Conservation (phyloP, 92 coral and sea anemone species). For the Siderastrea siderea region DNA sequence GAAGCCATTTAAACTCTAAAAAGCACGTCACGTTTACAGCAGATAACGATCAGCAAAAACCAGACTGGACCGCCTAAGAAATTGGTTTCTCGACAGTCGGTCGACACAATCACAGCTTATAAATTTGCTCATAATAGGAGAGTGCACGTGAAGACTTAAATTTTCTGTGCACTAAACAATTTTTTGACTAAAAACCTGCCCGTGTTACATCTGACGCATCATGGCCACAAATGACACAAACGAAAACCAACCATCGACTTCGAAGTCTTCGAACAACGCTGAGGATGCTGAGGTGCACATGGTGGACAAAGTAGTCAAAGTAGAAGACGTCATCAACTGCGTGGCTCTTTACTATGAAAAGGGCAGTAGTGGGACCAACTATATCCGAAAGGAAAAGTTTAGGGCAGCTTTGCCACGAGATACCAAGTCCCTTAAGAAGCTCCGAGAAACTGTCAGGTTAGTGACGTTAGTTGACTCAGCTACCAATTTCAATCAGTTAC, state of each 20-base stretch:
- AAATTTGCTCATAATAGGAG: no score
- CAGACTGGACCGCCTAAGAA: no score
- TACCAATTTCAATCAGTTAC: no score
- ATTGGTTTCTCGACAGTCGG: no score
- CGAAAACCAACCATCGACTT: no score
- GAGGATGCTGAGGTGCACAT: background rate
- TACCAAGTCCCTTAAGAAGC: no score
- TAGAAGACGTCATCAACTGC: constrained; percentile 2
- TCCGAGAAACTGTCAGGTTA: no score
- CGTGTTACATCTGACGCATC: no score
- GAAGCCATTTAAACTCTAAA: background rate
- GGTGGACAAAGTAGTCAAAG: background rate
- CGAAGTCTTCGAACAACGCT: background rate
- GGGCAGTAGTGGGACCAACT: constrained; percentile 20
- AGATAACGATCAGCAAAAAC: constrained; percentile 1
- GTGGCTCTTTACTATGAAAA: constrained; percentile 24
- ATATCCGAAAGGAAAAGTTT: background rate
- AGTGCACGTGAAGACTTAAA: no score
- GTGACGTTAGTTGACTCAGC: no score
- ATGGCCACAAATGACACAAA: background rate
- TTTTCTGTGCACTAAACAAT: no score
- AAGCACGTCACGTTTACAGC: background rate
- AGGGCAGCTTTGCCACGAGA: background rate
- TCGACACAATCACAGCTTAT: no score
- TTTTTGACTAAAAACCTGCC: background rate